Evolutionary conservation across 2,888 invertebrate genomes (phyloP).

Genomic region (Drymonia ruficornis): DNA sequence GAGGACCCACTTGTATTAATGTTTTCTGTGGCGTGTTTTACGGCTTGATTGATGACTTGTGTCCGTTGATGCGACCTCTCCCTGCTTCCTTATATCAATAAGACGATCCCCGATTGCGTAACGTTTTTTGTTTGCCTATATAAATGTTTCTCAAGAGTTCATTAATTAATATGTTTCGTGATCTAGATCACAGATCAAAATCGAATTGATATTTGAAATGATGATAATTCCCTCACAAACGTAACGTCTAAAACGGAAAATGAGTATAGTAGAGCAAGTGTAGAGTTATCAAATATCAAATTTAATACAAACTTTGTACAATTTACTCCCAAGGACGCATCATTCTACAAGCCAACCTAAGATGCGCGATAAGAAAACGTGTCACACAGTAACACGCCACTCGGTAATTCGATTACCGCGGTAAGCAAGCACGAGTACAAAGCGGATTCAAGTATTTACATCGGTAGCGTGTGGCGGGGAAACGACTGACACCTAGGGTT

Average conservation of each 20-base stretch:
- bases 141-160: conserved; percentile 1
- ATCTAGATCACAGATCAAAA: no score
- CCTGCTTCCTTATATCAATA: conserved; percentile 32
- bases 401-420: conserved; percentile 68
- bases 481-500: conserved; percentile 75
- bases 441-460: conserved; percentile 74
- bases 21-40: conserved; percentile 43
- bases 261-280: no score
- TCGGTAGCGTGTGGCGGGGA: conserved; percentile 38
- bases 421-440: conserved; percentile 64
- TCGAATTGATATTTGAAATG: no score
- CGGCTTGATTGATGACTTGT: conserved; percentile 64
- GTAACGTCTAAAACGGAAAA: no score
- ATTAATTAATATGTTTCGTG: not conserved
- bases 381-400: conserved; percentile 38
- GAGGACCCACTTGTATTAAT: conserved; percentile 27
- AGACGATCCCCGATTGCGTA: conserved; percentile 62
- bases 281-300: no score
- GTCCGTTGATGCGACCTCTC: conserved; percentile 45
- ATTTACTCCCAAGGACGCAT: not conserved
- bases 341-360: conserved; percentile 11
- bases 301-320: no score
- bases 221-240: no score
- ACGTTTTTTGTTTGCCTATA: conserved; percentile 58
- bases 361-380: conserved; percentile 24